Conservation (phyloP, 2,113 vertebrate species). For the Syrmaticus mikado region DNA sequence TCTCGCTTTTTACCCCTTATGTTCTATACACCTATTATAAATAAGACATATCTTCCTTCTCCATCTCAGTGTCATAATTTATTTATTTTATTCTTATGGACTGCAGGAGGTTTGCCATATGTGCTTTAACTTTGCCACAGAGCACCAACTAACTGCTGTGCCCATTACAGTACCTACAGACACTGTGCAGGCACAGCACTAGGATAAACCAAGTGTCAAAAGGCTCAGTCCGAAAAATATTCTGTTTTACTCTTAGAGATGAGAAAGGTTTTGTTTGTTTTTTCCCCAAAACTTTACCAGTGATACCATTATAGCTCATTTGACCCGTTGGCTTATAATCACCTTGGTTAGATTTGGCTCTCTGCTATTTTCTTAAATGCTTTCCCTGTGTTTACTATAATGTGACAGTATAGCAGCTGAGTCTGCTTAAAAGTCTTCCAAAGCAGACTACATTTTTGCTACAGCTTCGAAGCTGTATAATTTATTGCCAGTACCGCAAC, state of each 20-base stretch:
- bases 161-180: slow-evolving; percentile 42
- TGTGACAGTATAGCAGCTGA: slow-evolving; percentile 87
- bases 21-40: slow-evolving; percentile 93
- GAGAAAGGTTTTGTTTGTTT: slow-evolving; percentile 23
- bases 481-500: slow-evolving; percentile 84
- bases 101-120: slow-evolving; percentile 75
- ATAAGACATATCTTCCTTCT: slow-evolving; percentile 83
- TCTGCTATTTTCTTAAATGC: slow-evolving; percentile 73
- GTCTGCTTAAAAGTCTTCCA: slow-evolving; percentile 76
- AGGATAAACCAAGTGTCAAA: slow-evolving; percentile 68
- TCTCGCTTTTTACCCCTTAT: slow-evolving; percentile 83
- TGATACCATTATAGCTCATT: slow-evolving; percentile 69
- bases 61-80: slow-evolving; percentile 67
- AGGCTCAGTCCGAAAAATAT: slow-evolving; percentile 57
- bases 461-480: slow-evolving; percentile 79
- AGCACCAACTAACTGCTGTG: slow-evolving; percentile 78
- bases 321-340: slow-evolving; percentile 73
- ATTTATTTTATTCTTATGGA: slow-evolving; percentile 73
- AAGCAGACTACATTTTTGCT: slow-evolving; percentile 77
- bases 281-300: background rate
- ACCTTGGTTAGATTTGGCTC: slow-evolving; percentile 76
- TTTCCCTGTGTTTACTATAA: slow-evolving; percentile 80
- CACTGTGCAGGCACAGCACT: slow-evolving; percentile 60
- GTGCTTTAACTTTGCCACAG: slow-evolving; percentile 84
- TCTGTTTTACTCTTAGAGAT: slow-evolving; percentile 57